Conservation (phyloP, 2,113 vertebrate genomes). For the Dolichotis patagonum region DNA sequence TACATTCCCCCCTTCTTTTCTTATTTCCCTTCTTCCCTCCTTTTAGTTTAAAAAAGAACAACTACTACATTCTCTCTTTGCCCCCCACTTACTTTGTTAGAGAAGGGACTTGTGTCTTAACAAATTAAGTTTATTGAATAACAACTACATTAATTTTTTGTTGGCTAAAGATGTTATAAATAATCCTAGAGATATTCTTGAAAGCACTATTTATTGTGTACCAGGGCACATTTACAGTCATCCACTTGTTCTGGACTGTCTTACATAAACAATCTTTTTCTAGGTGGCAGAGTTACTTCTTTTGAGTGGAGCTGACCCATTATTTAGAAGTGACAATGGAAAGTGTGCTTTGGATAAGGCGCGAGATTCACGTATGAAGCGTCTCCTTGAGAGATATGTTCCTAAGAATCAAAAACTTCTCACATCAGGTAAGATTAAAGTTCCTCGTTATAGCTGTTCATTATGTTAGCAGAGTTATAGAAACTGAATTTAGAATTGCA, state of each 20-base stretch:
- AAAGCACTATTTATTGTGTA: conserved; percentile 33
- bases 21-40: neutral
- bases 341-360: conserved; percentile 84
- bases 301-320: conserved; percentile 85
- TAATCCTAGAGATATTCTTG: conserved; percentile 35
- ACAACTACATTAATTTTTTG: neutral
- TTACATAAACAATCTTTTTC: conserved; percentile 65
- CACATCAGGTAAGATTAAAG: conserved; percentile 79
- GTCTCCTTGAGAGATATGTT: conserved; percentile 78
- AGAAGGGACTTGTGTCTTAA: neutral
- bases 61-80: neutral
- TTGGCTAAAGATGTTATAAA: conserved; percentile 1
- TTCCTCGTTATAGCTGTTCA: neutral
- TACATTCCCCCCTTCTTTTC: neutral
- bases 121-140: conserved; percentile 6
- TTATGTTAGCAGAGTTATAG: neutral
- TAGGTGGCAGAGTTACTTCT: conserved; percentile 86
- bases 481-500: conserved; percentile 57
- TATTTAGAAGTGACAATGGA: conserved; percentile 81
- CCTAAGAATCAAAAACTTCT: conserved; percentile 49
- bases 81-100: neutral
- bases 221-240: neutral
- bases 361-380: conserved; percentile 73
- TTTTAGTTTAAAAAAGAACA: neutral
- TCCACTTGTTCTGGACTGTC: neutral